Evolutionary conservation across 1,140 invertebrate genomes (phyloP).

Genomic region (Ephestia elutella): DNA sequence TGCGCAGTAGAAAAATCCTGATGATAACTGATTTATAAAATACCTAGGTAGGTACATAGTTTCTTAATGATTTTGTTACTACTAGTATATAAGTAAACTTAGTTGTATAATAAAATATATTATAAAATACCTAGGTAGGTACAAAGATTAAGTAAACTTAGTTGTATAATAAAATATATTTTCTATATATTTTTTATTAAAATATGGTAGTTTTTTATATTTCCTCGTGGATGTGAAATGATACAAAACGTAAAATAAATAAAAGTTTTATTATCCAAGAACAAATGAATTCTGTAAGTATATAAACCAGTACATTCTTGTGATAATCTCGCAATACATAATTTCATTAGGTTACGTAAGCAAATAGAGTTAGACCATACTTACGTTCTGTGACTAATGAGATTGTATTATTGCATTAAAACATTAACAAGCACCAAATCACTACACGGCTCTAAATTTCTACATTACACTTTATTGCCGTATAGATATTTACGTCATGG

Average conservation of each 20-base stretch:
- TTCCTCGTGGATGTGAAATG: too few species aligned
- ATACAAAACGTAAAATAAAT: slow-evolving; percentile 7
- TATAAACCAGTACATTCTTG: slow-evolving; percentile 9
- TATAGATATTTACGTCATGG: too few species aligned
- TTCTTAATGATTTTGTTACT: too few species aligned
- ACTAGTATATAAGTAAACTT: too few species aligned
- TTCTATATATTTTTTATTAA: not conserved
- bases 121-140: too few species aligned
- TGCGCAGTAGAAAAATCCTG: too few species aligned
- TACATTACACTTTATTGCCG: too few species aligned
- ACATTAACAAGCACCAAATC: not conserved
- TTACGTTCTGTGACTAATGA: not conserved
- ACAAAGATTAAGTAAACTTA: not conserved
- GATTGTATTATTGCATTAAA: slow-evolving; percentile 1
- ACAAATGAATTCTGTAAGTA: slow-evolving; percentile 7
- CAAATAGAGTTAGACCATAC: not conserved
- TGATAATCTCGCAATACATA: not conserved
- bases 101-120: too few species aligned
- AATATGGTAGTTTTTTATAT: too few species aligned
- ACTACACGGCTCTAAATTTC: too few species aligned
- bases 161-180: not conserved
- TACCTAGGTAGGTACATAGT: too few species aligned
- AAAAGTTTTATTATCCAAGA: slow-evolving; percentile 3
- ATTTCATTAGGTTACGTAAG: not conserved
- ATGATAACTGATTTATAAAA: too few species aligned